These are phyloP conservation scores for Syrphus vitripennis DNA, from an alignment of 2,888 invertebrate species.

Conservation along the genomic window DNA sequence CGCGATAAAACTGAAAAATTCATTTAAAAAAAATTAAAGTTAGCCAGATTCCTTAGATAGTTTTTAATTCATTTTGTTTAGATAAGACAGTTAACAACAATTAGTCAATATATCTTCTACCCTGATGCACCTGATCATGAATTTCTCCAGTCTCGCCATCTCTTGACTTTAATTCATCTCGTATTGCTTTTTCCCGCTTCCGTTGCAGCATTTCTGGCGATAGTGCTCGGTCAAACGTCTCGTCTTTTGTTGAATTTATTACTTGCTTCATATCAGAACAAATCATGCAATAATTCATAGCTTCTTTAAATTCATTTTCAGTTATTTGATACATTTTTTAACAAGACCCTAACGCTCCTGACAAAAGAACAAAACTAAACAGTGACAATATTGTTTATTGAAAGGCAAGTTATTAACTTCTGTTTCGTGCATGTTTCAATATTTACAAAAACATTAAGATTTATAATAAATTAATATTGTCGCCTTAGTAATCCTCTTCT, in stretches of 20 bases:
- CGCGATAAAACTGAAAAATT: slow-evolving; percentile 83
- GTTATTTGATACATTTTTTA: slow-evolving; percentile 44
- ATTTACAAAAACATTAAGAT: slow-evolving; percentile 42
- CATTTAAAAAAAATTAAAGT: neutral
- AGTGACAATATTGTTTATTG: neutral
- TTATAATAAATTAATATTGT: neutral
- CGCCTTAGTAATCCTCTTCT: neutral
- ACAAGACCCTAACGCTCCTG: neutral
- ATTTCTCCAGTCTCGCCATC: slow-evolving; percentile 70
- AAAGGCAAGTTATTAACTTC: neutral
- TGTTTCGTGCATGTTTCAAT: slow-evolving; percentile 11
- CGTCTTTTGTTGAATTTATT: slow-evolving; percentile 31
- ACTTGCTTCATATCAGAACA: slow-evolving; percentile 50
- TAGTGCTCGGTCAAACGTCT: slow-evolving; percentile 32
- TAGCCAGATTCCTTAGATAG: no score
- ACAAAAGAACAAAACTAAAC: neutral
- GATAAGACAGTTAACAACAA: neutral
- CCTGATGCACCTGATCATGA: slow-evolving; percentile 63
- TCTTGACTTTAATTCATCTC: slow-evolving; percentile 58
- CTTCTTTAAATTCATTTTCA: slow-evolving; percentile 44
- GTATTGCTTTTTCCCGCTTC: slow-evolving; percentile 49
- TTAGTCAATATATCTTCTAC: no score
- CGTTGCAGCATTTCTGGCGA: slow-evolving; percentile 42
- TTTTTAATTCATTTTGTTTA: neutral
- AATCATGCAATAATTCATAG: slow-evolving; percentile 39